Evolutionary conservation across 1,140 invertebrate genomes (phyloP), one percentile per base, ranked within the genome.

Genomic region (Microplitis mediator): DNA sequence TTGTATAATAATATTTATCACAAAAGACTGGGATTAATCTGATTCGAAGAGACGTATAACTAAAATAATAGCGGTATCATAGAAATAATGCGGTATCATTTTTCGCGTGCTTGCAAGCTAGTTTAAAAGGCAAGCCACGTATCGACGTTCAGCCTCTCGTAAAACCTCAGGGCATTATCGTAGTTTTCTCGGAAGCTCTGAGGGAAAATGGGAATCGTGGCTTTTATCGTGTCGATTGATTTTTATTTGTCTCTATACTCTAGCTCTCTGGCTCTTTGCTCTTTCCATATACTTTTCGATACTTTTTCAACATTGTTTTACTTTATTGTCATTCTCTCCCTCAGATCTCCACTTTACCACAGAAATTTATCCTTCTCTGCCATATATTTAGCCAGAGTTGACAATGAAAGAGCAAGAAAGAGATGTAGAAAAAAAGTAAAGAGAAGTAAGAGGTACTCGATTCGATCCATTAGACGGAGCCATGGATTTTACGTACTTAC

Each of bases 101-200:
- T 75, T 69, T 71, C 70, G 63, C 13, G n/a, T 9, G 45, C 35
- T 54, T 71, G 16, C 69, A 58, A 70, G 69, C 35, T 73, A 61
- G 71, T 71, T 77, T 68, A 62, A 58, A 75, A 82, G 56, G 75
- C 78, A 54, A 35, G 58, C 76, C 80, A 82, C 79, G 78, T 82
- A 79, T 82, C 76, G 78, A 76, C 79, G 75, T 79, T 81, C 76
- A 81, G 77, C 75, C 72, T 81, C 74, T 79, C 78, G 77, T 81
- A 78, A 80, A 80, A 77, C 75, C 75, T 74, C 72, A 69, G 73
- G 75, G 74, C 74, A 78, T 81, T 78, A 79, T 77, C 76, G 72
- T 77, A 75, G 76, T 76, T 74, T 71, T 50, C 45, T 58, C 52
- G n/a, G 31, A 39, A 71, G 35, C 51, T 72, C 56, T 66, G 52